phyloP scores from a whole-genome alignment of 2,888 invertebrate genomes.

The Metopia argyrocephala region DNA sequence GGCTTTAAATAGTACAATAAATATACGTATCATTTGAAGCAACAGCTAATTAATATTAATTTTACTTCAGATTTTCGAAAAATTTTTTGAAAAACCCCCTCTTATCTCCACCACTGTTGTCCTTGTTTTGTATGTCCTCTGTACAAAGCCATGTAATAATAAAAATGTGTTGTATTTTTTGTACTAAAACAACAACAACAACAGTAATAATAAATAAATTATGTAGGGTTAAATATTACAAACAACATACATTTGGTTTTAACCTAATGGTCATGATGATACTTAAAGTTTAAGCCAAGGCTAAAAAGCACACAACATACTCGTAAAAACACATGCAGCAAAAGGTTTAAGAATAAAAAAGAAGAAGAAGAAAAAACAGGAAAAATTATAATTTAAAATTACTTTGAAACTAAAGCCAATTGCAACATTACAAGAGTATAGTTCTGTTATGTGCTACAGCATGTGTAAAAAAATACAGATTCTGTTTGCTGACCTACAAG shows the following conservation, averaged over 20 bases:
- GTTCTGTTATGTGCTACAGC: background rate
- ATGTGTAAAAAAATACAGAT: background rate
- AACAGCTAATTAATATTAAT: too few relatives aligned
- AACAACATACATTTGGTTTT: conserved; percentile 41
- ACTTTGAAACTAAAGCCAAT: conserved; percentile 1
- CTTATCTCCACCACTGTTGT: background rate
- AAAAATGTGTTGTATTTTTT: too few relatives aligned
- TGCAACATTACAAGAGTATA: background rate
- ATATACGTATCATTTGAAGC: too few relatives aligned
- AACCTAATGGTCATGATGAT: conserved; percentile 35
- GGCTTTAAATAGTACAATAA: too few relatives aligned
- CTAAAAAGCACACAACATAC: background rate
- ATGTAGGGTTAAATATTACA: conserved; percentile 36
- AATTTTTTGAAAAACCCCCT: background rate
- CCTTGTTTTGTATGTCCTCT: background rate
- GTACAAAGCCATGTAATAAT: background rate
- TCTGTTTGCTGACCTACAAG: background rate
- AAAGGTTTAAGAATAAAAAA: background rate
- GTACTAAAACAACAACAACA: background rate
- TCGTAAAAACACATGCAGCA: background rate
- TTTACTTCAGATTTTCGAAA: too few relatives aligned
- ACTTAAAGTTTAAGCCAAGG: conserved; percentile 42
- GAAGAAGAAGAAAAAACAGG: background rate
- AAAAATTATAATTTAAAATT: conserved; percentile 55
- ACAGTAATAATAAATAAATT: conserved; percentile 1